These are phyloP conservation scores for Melipona quadrifasciata DNA, from an alignment of 1,140 invertebrate species.

Conservation along the genomic window DNA sequence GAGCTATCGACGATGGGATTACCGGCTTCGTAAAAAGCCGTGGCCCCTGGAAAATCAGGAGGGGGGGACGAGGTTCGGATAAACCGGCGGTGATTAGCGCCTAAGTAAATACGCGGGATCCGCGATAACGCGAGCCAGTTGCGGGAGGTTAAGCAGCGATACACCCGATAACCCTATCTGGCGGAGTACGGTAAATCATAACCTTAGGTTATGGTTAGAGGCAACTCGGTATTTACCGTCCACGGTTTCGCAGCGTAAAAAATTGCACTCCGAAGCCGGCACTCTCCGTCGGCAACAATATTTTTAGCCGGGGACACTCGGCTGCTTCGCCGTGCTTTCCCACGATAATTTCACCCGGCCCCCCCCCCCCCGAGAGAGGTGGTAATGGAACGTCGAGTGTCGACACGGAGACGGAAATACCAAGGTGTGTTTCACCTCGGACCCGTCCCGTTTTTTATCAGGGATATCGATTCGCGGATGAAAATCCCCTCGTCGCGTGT, in stretches of 20 bases:
- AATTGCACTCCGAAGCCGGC: conserved; percentile 15
- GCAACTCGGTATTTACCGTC: conserved; percentile 58
- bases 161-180: conserved; percentile 70
- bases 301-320: conserved; percentile 7
- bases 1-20: neutral
- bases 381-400: conserved; percentile 2
- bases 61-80: conserved; percentile 48
- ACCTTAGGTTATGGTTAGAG: conserved; percentile 50
- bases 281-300: neutral
- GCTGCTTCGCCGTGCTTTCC: conserved; percentile 12
- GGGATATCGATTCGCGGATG: neutral
- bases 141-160: conserved; percentile 65
- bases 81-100: conserved; percentile 69
- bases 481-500: neutral
- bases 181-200: conserved; percentile 66
- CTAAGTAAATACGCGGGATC: conserved; percentile 74
- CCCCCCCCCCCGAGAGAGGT: no score
- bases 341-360: conserved; percentile 20
- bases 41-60: conserved; percentile 5
- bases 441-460: neutral
- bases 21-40: neutral
- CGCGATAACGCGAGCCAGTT: conserved; percentile 63
- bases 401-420: neutral
- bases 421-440: neutral
- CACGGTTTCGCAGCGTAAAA: conserved; percentile 47